Evolutionary conservation across 2,888 invertebrate species (phyloP), one percentile per base, ranked within the genome.

Genomic region (Drosophila rubida): DNA sequence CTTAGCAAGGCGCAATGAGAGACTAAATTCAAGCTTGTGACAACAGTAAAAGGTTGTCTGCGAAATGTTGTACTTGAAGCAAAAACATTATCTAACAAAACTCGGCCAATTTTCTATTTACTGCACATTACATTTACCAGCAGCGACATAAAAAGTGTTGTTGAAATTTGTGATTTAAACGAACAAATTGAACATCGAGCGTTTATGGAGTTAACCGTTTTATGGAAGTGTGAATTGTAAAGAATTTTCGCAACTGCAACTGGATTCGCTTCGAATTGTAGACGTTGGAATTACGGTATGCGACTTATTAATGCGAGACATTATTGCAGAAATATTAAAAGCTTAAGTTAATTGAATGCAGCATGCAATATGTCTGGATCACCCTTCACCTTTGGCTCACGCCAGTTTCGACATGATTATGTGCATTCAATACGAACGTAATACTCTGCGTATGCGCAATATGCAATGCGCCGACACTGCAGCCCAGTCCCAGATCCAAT

Each of bases 351-450:
- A 57, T 55, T 30, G 16, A 35, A 16, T 60, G 44, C 5, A n/a
- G 37, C 48, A 48, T 30, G 57, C 45, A 41, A 53, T 42, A 41
- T 41, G 51, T 27, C 19, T 45, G 19, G 19, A 19, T 39, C 61
- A 74, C 75, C 74, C 46, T 49, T 74, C 67, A 72, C 60, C 68
- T 55, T 51, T 58, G 16, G 80, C 80, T 75, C 70, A 90, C 88
- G 87, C 87, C 79, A 69, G 87, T 79, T 68, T 90, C 90, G 63
- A 86, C 84, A 80, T 89, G 90, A 74, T 88, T 87, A 69, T 90
- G 89, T 63, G 85, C 89, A 70, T 76, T 90, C 91, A 51, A 90
- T 88, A 62, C 8, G 30, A 41, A 3, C 41, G 73, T 48, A 42
- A 25, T 69, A 70, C 78, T 49, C 65, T 80, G 87, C 79, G 84